A percentile compares a stretch with the other conserved stretches of the same genome.
Evolutionary conservation across 2,113 vertebrate genomes (phyloP).

Genomic region (Australoheros scitulus): DNA sequence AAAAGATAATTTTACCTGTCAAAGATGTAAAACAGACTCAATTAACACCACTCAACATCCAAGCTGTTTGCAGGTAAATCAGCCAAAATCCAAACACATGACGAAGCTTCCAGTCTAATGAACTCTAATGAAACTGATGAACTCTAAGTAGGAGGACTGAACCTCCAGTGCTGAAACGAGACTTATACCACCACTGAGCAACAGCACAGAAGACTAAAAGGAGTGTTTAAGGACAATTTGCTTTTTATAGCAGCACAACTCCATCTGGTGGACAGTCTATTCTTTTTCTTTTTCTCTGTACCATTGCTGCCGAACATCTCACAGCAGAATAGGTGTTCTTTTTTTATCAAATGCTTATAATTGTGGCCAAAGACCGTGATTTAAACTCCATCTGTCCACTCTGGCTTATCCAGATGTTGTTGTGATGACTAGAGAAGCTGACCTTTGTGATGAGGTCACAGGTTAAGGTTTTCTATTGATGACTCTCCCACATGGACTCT

Average conservation of each 20-base stretch:
- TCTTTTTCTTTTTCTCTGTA: background rate
- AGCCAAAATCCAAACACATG: background rate
- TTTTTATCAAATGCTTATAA: background rate
- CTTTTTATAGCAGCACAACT: background rate
- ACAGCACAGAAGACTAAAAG: background rate
- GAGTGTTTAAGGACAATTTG: background rate
- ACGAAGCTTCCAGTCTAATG: background rate
- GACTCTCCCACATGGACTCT: background rate
- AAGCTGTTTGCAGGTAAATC: background rate
- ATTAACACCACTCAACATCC: background rate
- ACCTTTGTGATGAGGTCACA: background rate
- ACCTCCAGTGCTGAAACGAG: background rate
- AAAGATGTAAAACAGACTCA: background rate
- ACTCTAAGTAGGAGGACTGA: background rate
- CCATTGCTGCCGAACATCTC: background rate
- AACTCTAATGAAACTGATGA: background rate
- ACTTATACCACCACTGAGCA: background rate
- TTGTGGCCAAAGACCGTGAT: background rate
- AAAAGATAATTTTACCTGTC: background rate
- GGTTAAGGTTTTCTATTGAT: background rate
- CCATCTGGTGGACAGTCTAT: constrained; percentile 45
- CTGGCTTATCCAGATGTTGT: too few relatives aligned
- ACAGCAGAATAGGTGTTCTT: background rate
- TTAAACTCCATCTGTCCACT: background rate
- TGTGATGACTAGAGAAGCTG: background rate